Evolutionary conservation across 37 sponge, comb jelly and placozoan genomes (phyloP).

Genomic region (Hormiphora californensis): DNA sequence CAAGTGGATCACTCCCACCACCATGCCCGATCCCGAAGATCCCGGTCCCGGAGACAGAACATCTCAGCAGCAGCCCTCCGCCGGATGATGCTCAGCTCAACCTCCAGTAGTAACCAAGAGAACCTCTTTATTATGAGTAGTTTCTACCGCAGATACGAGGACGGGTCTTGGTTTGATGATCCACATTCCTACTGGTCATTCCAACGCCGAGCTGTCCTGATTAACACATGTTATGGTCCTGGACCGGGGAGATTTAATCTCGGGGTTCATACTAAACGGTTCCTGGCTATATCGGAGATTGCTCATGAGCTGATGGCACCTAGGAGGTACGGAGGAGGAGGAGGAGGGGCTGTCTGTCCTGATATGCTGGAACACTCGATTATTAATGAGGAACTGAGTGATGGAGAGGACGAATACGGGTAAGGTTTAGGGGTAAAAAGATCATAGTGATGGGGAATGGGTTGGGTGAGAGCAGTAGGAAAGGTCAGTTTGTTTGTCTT

Average conservation of each 20-base stretch:
- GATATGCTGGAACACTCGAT: constrained; percentile 28
- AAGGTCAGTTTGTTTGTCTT: too few species aligned
- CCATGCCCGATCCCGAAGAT: not conserved
- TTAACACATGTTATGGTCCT: not conserved
- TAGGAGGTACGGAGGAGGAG: not conserved
- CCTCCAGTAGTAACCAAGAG: not conserved
- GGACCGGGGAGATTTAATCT: not conserved
- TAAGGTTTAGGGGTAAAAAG: not conserved
- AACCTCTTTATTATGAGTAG: not conserved
- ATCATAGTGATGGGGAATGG: too few species aligned
- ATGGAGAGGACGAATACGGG: not conserved
- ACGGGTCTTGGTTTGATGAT: constrained; percentile 26
- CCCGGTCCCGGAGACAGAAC: not conserved
- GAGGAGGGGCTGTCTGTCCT: not conserved
- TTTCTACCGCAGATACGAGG: constrained; percentile 15
- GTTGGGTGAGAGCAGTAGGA: too few species aligned
- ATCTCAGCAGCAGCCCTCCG: not conserved
- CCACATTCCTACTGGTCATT: constrained; percentile 44
- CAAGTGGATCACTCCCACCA: not conserved
- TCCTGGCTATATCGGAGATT: constrained; percentile 22
- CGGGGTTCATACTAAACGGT: constrained; percentile 27
- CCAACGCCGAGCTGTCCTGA: constrained; percentile 42
- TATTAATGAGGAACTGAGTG: not conserved
- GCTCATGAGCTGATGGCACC: not conserved
- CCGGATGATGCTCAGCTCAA: not conserved